These are phyloP conservation scores for Drosophila neoperkinsi DNA, from an alignment of 2,888 invertebrate genomes.

Conservation along the genomic window DNA sequence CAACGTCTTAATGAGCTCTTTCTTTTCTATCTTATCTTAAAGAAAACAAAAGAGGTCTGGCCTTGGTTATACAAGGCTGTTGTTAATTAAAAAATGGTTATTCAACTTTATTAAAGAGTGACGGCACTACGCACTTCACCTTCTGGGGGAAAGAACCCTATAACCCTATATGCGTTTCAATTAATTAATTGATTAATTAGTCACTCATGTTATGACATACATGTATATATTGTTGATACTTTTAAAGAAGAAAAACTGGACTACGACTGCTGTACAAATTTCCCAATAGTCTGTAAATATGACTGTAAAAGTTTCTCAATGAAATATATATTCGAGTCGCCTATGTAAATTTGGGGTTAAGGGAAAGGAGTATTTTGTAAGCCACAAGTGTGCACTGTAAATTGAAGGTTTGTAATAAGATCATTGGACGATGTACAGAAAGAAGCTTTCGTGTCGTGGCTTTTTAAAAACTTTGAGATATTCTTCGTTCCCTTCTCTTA, in stretches of 20 bases:
- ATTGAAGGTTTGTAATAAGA: constrained; percentile 14
- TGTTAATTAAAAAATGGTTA: not conserved
- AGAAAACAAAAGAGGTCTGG: not conserved
- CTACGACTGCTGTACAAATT: too few relatives aligned
- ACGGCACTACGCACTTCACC: not conserved
- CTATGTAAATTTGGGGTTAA: too few relatives aligned
- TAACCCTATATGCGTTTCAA: not conserved
- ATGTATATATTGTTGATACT: too few relatives aligned
- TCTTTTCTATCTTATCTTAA: not conserved
- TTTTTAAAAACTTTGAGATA: constrained; percentile 17
- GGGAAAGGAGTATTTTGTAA: constrained; percentile 12
- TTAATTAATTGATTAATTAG: not conserved
- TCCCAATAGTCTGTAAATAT: too few relatives aligned
- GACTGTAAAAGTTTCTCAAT: too few relatives aligned
- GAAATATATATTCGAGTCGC: too few relatives aligned
- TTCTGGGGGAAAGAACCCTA: not conserved
- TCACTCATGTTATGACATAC: not conserved
- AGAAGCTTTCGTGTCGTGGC: constrained; percentile 6
- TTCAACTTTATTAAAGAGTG: not conserved
- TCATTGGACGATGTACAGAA: constrained; percentile 40
- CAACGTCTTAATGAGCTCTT: not conserved
- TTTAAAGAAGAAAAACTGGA: too few relatives aligned
- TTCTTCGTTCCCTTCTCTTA: constrained; percentile 22
- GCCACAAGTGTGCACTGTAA: constrained; percentile 33
- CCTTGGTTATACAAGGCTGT: not conserved